These are phyloP conservation scores for Drusus annulatus DNA, from an alignment of 1,140 invertebrate species.

Conservation along the genomic window DNA sequence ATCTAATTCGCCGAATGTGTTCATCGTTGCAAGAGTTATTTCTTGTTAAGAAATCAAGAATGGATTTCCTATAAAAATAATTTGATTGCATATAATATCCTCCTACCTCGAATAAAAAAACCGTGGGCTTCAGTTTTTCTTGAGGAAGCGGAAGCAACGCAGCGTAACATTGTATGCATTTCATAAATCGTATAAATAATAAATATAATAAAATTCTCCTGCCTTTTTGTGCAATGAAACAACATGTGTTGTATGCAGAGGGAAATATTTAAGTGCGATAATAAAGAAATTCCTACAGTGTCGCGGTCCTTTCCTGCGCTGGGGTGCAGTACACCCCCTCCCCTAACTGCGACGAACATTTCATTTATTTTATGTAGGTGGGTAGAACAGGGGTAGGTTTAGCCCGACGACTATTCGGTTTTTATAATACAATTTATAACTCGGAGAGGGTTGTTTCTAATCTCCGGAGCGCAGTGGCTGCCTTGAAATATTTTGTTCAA, in stretches of 20 bases:
- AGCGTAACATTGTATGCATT: neutral
- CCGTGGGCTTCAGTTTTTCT: too few relatives aligned
- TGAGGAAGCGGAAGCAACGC: too few relatives aligned
- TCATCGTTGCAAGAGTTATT: too few relatives aligned
- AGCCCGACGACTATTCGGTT: constrained; percentile 56
- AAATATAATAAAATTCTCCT: constrained; percentile 29
- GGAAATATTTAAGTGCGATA: constrained; percentile 57
- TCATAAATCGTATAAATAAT: constrained; percentile 23
- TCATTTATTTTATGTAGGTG: constrained; percentile 58
- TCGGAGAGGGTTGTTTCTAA: constrained; percentile 58
- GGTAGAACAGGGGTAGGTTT: constrained; percentile 48
- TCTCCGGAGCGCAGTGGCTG: constrained; percentile 55
- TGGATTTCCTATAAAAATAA: too few relatives aligned
- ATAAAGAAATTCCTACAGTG: constrained; percentile 58
- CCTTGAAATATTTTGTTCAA: constrained; percentile 19
- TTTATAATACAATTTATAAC: constrained; percentile 61
- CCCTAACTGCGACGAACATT: constrained; percentile 41
- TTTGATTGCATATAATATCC: too few relatives aligned
- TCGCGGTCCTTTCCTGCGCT: constrained; percentile 41
- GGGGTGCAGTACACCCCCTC: constrained; percentile 34
- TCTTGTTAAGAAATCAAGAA: too few relatives aligned
- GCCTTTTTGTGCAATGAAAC: constrained; percentile 45
- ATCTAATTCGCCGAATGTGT: too few relatives aligned
- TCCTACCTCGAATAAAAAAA: too few relatives aligned
- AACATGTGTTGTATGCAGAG: constrained; percentile 53